These are phyloP conservation scores for Apolygus lucorum DNA, from an alignment of 1,140 invertebrate species.

Conservation along the genomic window DNA sequence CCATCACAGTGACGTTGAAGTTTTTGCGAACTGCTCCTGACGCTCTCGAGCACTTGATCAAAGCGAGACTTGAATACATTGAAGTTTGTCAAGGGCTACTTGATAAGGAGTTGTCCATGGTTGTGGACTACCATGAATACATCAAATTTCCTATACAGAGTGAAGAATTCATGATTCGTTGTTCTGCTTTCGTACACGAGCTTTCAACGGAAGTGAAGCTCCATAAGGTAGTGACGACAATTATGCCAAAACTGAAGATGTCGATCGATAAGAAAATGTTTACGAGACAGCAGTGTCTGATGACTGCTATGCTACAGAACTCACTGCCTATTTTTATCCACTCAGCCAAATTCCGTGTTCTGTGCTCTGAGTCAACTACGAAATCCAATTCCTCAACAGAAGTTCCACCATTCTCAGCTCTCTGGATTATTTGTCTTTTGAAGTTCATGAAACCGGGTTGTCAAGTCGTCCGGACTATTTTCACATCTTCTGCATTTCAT, in stretches of 20 bases:
- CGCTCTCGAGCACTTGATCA: neutral
- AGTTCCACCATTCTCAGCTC: neutral
- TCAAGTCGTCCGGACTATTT: neutral
- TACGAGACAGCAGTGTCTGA: neutral
- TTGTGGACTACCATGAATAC: neutral
- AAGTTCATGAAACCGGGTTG: neutral
- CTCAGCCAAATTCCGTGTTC: neutral
- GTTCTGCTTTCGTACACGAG: neutral
- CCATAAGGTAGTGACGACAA: neutral
- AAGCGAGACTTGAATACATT: neutral
- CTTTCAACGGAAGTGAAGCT: neutral
- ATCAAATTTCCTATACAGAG: neutral
- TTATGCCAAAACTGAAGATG: neutral
- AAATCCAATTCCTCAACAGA: neutral
- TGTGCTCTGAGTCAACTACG: neutral
- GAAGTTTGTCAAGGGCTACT: neutral
- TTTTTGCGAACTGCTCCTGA: neutral
- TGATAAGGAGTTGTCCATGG: neutral
- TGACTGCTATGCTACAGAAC: neutral
- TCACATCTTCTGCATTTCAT: neutral
- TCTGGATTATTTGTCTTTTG: neutral
- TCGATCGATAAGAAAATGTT: neutral
- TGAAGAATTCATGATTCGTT: neutral
- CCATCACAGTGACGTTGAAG: neutral
- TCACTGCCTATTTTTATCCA: neutral